A percentile compares a stretch with the other conserved stretches of the same genome.
These are phyloP conservation scores for Tichodroma muraria DNA, from an alignment of 2,113 vertebrate genomes.

Conservation along the genomic window DNA sequence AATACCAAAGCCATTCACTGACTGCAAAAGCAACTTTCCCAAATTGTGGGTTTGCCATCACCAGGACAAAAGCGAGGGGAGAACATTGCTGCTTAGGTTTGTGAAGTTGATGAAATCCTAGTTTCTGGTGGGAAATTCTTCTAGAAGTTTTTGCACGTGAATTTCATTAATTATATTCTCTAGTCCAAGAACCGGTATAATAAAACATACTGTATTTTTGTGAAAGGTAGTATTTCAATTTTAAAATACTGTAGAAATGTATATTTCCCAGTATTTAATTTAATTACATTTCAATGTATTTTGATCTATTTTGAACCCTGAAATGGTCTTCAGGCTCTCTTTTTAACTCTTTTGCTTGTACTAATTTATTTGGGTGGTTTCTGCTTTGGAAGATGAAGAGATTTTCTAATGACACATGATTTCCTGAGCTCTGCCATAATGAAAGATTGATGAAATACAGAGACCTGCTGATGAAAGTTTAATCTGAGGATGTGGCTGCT, in stretches of 20 bases:
- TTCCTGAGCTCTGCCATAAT: constrained; percentile 58
- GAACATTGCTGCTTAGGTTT: neutral
- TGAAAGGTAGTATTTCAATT: neutral
- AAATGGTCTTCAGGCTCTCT: neutral
- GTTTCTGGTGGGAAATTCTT: neutral
- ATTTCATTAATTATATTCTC: neutral
- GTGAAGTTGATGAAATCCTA: neutral
- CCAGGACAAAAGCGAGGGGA: neutral
- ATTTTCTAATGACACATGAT: constrained; percentile 57
- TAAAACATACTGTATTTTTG: neutral
- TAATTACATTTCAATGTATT: no score
- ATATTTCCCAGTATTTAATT: no score
- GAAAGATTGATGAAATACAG: constrained; percentile 79
- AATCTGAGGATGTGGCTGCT: constrained; percentile 64
- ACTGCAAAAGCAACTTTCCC: neutral
- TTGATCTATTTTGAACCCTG: neutral
- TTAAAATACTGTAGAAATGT: neutral
- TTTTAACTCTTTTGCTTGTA: neutral
- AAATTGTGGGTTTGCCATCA: neutral
- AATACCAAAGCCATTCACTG: neutral
- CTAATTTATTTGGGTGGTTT: neutral
- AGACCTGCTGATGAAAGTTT: constrained; percentile 75
- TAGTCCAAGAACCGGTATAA: neutral
- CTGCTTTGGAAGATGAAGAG: constrained; percentile 46
- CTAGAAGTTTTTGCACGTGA: neutral